Conservation (phyloP, 1,140 invertebrate genomes). For the Diachasma alloeum region DNA sequence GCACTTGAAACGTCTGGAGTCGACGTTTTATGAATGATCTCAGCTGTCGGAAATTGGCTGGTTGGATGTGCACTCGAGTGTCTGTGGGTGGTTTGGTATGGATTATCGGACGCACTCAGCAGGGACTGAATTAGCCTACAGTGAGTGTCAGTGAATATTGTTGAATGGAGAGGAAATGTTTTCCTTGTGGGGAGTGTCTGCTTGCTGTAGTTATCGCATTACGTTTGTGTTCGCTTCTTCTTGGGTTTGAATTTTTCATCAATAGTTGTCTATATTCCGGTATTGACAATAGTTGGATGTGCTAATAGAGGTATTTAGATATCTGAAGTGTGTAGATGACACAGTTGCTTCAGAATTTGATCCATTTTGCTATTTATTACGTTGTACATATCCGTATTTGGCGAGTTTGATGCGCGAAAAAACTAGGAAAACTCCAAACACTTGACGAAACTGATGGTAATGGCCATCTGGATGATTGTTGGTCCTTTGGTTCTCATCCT, state of each 20-base stretch:
- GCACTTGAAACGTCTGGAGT: conserved; percentile 12
- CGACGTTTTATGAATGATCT: conserved; percentile 28
- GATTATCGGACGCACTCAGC: conserved; percentile 13
- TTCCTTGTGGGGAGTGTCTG: background rate
- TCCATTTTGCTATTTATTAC: too few relatives aligned
- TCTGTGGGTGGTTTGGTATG: conserved; percentile 13
- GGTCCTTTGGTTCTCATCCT: too few relatives aligned
- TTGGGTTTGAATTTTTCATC: background rate
- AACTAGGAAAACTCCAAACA: too few relatives aligned
- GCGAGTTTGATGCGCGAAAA: too few relatives aligned
- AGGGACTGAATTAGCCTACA: conserved; percentile 20
- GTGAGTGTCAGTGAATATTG: background rate
- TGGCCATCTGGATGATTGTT: too few relatives aligned
- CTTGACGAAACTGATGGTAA: too few relatives aligned
- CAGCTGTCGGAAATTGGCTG: conserved; percentile 29
- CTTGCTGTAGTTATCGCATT: background rate
- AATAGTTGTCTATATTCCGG: background rate
- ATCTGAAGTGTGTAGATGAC: background rate
- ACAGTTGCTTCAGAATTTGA: background rate
- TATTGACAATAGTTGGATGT: too few relatives aligned
- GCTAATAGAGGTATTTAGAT: background rate
- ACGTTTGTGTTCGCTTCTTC: background rate
- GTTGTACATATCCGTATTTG: too few relatives aligned
- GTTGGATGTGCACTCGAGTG: conserved; percentile 23
- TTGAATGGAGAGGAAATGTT: conserved; percentile 11